Evolutionary conservation across 2,113 vertebrate species (phyloP).

Genomic region (Megaleporinus macrocephalus): DNA sequence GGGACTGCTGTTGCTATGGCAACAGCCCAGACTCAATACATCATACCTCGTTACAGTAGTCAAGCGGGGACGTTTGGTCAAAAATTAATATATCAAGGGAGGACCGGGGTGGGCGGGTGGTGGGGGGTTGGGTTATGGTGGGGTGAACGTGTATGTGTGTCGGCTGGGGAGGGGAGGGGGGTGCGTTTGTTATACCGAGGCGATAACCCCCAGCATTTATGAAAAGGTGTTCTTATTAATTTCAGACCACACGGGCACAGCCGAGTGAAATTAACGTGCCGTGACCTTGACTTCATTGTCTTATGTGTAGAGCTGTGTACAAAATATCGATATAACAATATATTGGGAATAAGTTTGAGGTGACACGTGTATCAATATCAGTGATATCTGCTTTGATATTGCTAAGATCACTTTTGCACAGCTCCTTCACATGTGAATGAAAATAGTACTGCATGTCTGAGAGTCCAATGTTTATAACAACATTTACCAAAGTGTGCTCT

Average conservation of each 20-base stretch:
- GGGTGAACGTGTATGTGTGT: conserved; percentile 25
- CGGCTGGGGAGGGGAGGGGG: conserved; percentile 54
- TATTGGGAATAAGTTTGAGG: no score
- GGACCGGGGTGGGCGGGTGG: conserved; percentile 37
- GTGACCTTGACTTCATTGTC: conserved; percentile 73
- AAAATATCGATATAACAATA: no score
- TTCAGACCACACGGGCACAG: conserved; percentile 64
- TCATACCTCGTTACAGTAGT: conserved; percentile 87
- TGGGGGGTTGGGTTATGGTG: conserved; percentile 14
- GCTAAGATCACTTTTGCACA: no score
- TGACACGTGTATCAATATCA: no score
- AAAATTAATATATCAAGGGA: conserved; percentile 79
- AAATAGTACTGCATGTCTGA: no score
- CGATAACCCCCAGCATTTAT: conserved; percentile 72
- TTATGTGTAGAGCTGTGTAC: conserved; percentile 15
- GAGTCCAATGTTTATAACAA: no score
- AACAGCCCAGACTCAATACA: conserved; percentile 86
- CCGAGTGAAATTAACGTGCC: conserved; percentile 66
- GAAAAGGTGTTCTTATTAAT: conserved; percentile 72
- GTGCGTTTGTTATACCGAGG: conserved; percentile 69
- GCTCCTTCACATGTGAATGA: no score
- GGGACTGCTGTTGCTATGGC: conserved; percentile 85
- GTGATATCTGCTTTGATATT: no score
- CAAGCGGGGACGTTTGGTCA: conserved; percentile 82
- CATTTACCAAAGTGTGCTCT: no score